Evolutionary conservation across 2,888 invertebrate species (phyloP).

Genomic region (Eilema griseolum): DNA sequence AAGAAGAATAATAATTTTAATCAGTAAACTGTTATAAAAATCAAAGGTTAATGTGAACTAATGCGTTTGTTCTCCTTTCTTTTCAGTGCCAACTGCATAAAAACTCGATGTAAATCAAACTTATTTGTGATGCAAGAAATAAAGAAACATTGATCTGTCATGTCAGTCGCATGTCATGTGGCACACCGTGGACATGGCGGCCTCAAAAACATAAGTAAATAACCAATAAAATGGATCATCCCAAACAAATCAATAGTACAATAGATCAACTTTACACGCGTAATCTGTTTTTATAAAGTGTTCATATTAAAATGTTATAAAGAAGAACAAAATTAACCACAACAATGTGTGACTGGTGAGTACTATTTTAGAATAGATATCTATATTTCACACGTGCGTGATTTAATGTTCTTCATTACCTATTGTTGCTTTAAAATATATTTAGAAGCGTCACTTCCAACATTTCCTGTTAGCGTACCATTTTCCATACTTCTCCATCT

Average conservation of each 20-base stretch:
- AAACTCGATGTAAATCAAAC: background rate
- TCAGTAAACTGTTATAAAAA: background rate
- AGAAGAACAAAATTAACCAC: conserved; percentile 1
- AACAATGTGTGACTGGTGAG: conserved; percentile 62
- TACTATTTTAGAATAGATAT: conserved; percentile 10
- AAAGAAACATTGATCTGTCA: background rate
- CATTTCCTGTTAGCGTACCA: background rate
- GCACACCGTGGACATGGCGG: background rate
- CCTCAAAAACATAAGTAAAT: conserved; percentile 1
- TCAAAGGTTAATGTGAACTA: background rate
- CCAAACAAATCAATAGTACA: background rate
- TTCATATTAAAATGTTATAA: conserved; percentile 8
- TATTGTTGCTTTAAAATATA: background rate
- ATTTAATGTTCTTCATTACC: background rate
- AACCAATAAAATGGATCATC: conserved; percentile 10
- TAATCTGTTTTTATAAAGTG: background rate
- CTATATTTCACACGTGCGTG: background rate
- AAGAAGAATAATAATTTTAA: background rate
- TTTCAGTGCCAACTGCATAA: conserved; percentile 14
- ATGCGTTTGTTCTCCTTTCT: background rate
- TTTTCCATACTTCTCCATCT: background rate
- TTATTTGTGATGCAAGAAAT: background rate
- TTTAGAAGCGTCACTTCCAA: background rate
- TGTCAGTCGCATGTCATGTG: conserved; percentile 7
- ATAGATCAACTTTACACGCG: background rate